phyloP scores from a whole-genome alignment of 2,113 vertebrate species.

The Megaleporinus macrocephalus region DNA sequence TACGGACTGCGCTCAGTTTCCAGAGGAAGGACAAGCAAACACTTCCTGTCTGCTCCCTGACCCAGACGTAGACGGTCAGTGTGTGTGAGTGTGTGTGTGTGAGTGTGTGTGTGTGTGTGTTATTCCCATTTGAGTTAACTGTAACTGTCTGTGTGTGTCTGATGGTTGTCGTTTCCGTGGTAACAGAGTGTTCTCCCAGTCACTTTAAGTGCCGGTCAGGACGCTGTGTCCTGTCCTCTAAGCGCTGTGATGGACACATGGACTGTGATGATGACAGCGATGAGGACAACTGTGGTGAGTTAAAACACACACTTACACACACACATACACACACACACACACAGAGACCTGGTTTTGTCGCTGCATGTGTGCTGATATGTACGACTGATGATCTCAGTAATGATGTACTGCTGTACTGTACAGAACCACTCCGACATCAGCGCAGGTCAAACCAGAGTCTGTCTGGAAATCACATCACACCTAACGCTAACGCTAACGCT shows the following conservation, averaged over 20 bases:
- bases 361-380: too few species aligned
- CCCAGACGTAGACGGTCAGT: constrained; percentile 86
- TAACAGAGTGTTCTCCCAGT: constrained; percentile 92
- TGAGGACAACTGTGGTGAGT: constrained; percentile 92
- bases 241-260: constrained; percentile 90
- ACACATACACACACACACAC: background rate
- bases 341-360: too few species aligned
- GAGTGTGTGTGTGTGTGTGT: constrained; percentile 25
- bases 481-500: too few species aligned
- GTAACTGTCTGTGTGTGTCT: constrained; percentile 19
- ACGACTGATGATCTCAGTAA: too few species aligned
- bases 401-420: too few species aligned
- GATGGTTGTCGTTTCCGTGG: constrained; percentile 54
- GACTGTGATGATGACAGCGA: constrained; percentile 97
- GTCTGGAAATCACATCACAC: too few species aligned
- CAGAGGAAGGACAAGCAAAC: constrained; percentile 84
- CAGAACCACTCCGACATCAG: too few species aligned
- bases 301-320: constrained; percentile 5
- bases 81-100: background rate
- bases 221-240: constrained; percentile 87
- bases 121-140: background rate
- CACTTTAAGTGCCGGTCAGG: constrained; percentile 94
- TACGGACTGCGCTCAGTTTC: constrained; percentile 91
- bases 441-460: too few species aligned
- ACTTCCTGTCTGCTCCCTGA: constrained; percentile 87